These are phyloP conservation scores for Cynoglossus semilaevis DNA, from an alignment of 2,113 vertebrate genomes.

Conservation along the genomic window DNA sequence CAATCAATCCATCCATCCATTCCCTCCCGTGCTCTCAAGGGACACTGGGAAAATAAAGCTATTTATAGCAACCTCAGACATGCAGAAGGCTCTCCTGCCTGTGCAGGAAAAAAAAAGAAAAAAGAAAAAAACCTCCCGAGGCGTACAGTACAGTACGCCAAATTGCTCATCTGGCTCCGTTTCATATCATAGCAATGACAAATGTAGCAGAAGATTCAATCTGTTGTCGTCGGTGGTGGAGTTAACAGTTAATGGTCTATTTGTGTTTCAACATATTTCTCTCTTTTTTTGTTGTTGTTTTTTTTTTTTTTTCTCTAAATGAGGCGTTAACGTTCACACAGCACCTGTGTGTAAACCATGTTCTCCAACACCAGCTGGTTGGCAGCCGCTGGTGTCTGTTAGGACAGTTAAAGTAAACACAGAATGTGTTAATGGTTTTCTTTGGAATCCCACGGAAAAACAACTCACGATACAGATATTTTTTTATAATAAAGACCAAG, in stretches of 20 bases:
- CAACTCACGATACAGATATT: no score
- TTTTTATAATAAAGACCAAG: no score
- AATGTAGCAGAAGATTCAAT: neutral
- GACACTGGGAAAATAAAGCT: constrained; percentile 43
- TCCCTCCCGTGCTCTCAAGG: constrained; percentile 28
- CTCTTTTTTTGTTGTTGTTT: neutral
- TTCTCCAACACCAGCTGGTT: no score
- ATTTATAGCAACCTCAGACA: constrained; percentile 46
- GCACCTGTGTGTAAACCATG: no score
- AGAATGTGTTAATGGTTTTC: no score
- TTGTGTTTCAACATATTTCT: neutral
- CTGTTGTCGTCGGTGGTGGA: neutral
- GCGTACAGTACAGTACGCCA: neutral
- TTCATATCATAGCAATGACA: neutral
- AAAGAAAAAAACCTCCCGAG: neutral
- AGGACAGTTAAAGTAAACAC: no score
- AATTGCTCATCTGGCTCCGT: neutral
- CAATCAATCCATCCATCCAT: constrained; percentile 49
- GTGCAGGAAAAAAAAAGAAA: neutral
- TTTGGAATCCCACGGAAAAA: no score
- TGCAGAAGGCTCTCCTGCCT: constrained; percentile 2
- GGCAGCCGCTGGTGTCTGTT: no score
- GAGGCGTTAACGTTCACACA: neutral
- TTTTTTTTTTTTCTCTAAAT: neutral
- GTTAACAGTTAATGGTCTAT: neutral